Percentiles rank a stretch among this genome's conserved stretches.
Conservation (phyloP, 2,113 vertebrate genomes). For the Leucopsar rothschildi region DNA sequence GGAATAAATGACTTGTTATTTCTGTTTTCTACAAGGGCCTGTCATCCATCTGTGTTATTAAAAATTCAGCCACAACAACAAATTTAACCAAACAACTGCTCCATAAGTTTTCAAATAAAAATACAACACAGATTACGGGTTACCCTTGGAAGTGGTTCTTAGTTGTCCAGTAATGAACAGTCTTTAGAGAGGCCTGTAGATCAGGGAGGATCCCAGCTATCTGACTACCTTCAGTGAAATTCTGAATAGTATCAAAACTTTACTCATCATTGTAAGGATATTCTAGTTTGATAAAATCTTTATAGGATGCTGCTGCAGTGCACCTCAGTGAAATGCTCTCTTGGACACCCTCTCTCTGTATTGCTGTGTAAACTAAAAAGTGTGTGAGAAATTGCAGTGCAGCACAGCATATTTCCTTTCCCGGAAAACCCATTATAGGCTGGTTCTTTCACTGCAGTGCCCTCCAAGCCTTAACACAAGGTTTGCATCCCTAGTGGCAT, state of each 20-base stretch:
- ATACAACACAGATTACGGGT: background rate
- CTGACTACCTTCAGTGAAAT: background rate
- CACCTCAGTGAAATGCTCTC: background rate
- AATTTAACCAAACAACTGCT: background rate
- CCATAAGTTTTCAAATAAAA: background rate
- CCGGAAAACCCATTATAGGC: background rate
- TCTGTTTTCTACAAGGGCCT: background rate
- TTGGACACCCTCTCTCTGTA: background rate
- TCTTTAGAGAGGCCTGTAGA: background rate
- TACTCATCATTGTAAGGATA: background rate
- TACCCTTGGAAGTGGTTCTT: background rate
- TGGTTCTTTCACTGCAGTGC: background rate
- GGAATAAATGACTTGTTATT: background rate
- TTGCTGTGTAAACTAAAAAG: background rate
- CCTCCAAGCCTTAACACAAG: background rate
- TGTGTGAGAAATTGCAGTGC: background rate
- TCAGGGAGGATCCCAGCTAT: background rate
- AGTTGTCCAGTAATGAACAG: background rate
- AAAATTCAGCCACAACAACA: background rate
- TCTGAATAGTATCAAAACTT: background rate
- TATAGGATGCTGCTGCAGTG: background rate
- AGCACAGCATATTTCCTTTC: background rate
- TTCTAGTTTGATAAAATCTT: background rate
- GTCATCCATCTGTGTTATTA: background rate
- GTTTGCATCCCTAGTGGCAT: background rate